Base-by-base conservation (phyloP, 2,113 vertebrate species). In the Climacteris rufus region DNA sequence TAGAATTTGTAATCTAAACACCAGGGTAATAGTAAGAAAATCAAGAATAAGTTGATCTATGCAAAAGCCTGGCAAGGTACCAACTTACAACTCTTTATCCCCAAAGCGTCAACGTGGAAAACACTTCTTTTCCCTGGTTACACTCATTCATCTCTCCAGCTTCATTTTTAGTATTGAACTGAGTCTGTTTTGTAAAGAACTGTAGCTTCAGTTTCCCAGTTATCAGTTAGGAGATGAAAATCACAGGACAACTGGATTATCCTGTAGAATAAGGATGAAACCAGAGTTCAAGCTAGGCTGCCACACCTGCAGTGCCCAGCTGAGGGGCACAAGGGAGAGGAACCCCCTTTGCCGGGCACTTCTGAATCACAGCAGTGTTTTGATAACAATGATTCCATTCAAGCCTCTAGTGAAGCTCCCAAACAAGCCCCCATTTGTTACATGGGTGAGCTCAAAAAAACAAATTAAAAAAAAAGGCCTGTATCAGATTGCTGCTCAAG, bases 361-460 rank as follows among this genome's bases (percentile, higher is more conserved):
- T 89, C 54, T 97, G 92, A 98, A 97, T 94, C 92, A 93, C 82
- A 52, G 69, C 89, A 97, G 90, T 96, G 93, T 97, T 94, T 92
- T 60, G 59, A 65, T 91, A 97, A 96, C 95, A 97, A 97, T 87
- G 79, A 70, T 72, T 89, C 92, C 95, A 97, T 97, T 97, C 94
- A 96, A 80, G 71, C 89, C 68, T 86, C 84, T 91, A 87, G 76
- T 0, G 19, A 96, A 96, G 87, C 90, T 96, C 90, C 78, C 77
- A 94, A 97, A 97, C 95, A 97, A 97, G 92, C 56, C 70, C 68
- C 90, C 94, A 80, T 96, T 97, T 97, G 96, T 97, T 97, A 96
- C 80, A 97, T 52, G 96, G 91, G 80, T 44, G 82, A 95, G 78
- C 90, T 93, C 93, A 80, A 91, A 95, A 87, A 92, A 59, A 49